Base-by-base conservation (phyloP, 2,888 invertebrate genomes). In the Artemia sinica region DNA sequence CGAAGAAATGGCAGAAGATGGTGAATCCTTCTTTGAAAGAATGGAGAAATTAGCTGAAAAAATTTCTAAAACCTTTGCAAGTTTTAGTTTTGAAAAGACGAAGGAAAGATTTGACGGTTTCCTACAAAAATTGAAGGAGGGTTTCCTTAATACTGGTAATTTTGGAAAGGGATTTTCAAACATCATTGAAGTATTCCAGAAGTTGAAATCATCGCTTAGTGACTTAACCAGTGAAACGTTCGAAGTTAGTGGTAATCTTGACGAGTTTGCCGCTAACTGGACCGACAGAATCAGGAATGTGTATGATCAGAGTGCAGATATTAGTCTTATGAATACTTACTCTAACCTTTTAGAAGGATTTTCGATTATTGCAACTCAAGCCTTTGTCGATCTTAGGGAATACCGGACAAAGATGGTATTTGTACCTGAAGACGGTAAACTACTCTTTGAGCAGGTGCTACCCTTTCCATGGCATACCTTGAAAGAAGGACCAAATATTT, bases 401-500 rank as follows among this genome's bases (percentile, higher is more conserved):
- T 58, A 58, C 11, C 8, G 63, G 63, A 58, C 63, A 18, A 28
- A 58, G 28, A 58, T 58, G 63, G 63, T 58, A 28, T 58, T 58
- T 58, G 10, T 58, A 18, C 63, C 63, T 28, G 63, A 58, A 58
- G 63, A 58, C n/a, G 63, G 63, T 18, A 58, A 58, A 58, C 28
- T 58, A n/a, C 63, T 18, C 28, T 28, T 58, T 10, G 63, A 58
- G 63, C 63, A 58, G 28, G 63, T 58, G n/a, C 11, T 58, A 28
- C 63, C 63, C 14, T 58, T 58, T 28, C 63, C 63, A 18, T 58
- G 63, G 63, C 63, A 58, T 58, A 58, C 14, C 28, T 58, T 58
- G n/a, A 58, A 58, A n/a, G 63, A 58, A 28, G 28, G 28, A 8
- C 63, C 63, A n/a, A 28, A 58, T 28, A 18, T 58, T 9, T 18